Percentiles rank a stretch among this genome's conserved stretches.
phyloP scores from a whole-genome alignment of 1,140 invertebrate species.

The Calephelis virginiensis region DNA sequence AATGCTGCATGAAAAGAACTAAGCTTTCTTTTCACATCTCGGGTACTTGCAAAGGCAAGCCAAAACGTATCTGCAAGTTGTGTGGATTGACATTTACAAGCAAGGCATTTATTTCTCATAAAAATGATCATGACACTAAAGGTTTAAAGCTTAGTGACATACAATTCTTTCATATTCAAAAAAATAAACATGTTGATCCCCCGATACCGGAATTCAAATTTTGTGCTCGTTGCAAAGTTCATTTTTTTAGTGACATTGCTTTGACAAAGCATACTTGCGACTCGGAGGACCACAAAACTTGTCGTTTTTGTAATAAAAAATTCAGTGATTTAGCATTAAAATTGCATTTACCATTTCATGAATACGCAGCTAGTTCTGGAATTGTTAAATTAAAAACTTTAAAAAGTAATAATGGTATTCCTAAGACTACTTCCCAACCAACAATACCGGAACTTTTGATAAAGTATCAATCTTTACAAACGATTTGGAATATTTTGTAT shows the following conservation, averaged over 20 bases:
- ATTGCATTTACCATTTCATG: slow-evolving; percentile 36
- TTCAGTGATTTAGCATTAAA: slow-evolving; percentile 35
- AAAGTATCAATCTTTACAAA: slow-evolving; percentile 30
- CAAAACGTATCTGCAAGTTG: slow-evolving; percentile 20
- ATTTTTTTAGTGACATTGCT: slow-evolving; percentile 20
- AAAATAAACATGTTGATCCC: slow-evolving; percentile 21
- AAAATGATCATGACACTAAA: slow-evolving; percentile 17
- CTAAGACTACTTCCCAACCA: background rate
- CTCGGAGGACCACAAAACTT: slow-evolving; percentile 24
- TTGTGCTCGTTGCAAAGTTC: slow-evolving; percentile 28
- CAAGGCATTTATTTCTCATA: slow-evolving; percentile 24
- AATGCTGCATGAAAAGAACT: slow-evolving; percentile 21
- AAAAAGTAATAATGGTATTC: background rate
- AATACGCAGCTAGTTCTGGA: slow-evolving; percentile 13
- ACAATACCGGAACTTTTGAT: slow-evolving; percentile 31
- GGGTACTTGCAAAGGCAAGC: slow-evolving; percentile 5
- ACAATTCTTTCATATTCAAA: slow-evolving; percentile 29
- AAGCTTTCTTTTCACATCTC: slow-evolving; percentile 15
- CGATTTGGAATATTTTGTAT: slow-evolving; percentile 36
- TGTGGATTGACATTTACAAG: slow-evolving; percentile 31
- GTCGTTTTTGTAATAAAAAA: slow-evolving; percentile 27
- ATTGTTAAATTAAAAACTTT: background rate
- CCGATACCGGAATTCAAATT: slow-evolving; percentile 31
- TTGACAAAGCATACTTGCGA: slow-evolving; percentile 28
- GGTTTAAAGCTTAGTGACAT: slow-evolving; percentile 26